These are phyloP conservation scores for Cheilosia scutellata DNA, from an alignment of 2,888 invertebrate species.

Conservation along the genomic window DNA sequence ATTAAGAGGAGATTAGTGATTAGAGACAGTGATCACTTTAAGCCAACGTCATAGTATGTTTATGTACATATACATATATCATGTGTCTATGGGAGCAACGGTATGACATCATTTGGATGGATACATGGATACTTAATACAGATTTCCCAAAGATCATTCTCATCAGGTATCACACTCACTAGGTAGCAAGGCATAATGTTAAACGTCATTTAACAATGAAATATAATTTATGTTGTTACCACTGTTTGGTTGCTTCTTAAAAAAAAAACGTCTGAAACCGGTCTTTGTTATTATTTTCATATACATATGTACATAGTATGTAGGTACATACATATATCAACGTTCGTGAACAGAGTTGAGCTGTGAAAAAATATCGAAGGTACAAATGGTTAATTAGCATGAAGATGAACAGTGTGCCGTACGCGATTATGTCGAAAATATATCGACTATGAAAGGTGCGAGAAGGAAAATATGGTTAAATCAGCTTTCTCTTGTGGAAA, in stretches of 20 bases:
- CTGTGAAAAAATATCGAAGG: constrained; percentile 18
- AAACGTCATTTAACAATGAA: constrained; percentile 28
- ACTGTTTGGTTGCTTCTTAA: too few species aligned
- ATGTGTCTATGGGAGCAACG: neutral
- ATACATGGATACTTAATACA: neutral
- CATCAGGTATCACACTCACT: constrained; percentile 22
- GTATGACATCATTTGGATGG: constrained; percentile 43
- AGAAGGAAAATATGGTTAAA: neutral
- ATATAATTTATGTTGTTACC: constrained; percentile 15
- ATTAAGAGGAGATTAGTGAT: constrained; percentile 58
- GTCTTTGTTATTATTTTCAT: constrained; percentile 6
- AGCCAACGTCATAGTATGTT: neutral
- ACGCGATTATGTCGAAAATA: constrained; percentile 8
- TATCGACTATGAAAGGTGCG: neutral
- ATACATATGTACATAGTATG: neutral
- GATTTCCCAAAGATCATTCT: constrained; percentile 9
- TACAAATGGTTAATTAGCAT: constrained; percentile 43
- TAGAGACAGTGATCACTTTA: constrained; percentile 45
- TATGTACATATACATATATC: too few species aligned
- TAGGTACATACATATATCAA: neutral
- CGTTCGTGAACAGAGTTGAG: constrained; percentile 4
- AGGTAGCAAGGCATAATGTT: neutral
- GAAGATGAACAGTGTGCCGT: constrained; percentile 27
- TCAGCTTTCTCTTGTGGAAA: neutral
- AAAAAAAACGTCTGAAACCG: constrained; percentile 7